These are phyloP conservation scores for Hyppa rectilinea DNA, from an alignment of 2,888 invertebrate genomes.

Conservation along the genomic window DNA sequence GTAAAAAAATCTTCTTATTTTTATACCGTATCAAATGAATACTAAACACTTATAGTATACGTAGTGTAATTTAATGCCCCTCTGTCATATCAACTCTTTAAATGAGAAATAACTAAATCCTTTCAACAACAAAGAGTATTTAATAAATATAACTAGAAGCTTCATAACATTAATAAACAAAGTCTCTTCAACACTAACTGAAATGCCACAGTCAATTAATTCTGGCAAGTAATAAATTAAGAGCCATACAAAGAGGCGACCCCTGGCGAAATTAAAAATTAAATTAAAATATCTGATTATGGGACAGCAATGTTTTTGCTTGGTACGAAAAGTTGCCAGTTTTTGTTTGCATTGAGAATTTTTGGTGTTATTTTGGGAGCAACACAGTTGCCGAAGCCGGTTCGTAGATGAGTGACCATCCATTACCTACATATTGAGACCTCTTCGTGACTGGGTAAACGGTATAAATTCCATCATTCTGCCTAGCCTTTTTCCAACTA, in stretches of 20 bases:
- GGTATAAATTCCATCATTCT: too few relatives aligned
- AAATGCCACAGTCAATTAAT: slow-evolving; percentile 39
- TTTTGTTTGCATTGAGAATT: not conserved
- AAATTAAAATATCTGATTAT: slow-evolving; percentile 24
- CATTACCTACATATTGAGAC: too few relatives aligned
- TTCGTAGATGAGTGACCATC: too few relatives aligned
- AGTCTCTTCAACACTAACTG: slow-evolving; percentile 11
- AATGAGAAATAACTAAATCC: not conserved
- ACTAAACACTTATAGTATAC: too few relatives aligned
- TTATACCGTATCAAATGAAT: too few relatives aligned
- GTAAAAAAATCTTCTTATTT: too few relatives aligned
- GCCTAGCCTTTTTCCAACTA: too few relatives aligned
- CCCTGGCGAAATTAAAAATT: slow-evolving; percentile 35
- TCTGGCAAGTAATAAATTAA: slow-evolving; percentile 22
- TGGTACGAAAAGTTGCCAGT: not conserved
- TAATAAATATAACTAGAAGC: not conserved
- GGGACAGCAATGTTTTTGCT: not conserved
- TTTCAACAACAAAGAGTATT: slow-evolving; percentile 10
- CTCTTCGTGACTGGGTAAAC: too few relatives aligned
- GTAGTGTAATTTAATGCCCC: too few relatives aligned
- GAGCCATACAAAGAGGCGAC: slow-evolving; percentile 26
- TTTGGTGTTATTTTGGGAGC: too few relatives aligned
- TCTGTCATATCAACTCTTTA: too few relatives aligned
- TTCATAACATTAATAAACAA: slow-evolving; percentile 23
- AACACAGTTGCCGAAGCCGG: too few relatives aligned